Evolutionary conservation across 2,113 vertebrate genomes (phyloP).

Genomic region (Orientallactaga bullata): DNA sequence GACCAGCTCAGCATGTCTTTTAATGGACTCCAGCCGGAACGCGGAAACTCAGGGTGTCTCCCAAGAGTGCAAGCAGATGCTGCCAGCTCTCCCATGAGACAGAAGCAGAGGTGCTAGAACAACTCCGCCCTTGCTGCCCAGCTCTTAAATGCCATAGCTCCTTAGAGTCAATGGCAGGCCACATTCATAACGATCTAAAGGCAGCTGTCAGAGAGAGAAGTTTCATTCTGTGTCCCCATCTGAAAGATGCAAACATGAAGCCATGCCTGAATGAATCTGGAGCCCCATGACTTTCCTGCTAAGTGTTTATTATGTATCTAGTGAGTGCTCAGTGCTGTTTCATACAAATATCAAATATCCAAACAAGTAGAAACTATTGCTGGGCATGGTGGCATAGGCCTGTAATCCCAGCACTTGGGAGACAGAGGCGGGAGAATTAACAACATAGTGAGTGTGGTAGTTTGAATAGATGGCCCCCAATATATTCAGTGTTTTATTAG

Average conservation of each 20-base stretch:
- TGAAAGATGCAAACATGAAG: neutral
- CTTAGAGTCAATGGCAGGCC: neutral
- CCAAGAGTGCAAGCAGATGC: neutral
- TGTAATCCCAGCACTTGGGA: neutral
- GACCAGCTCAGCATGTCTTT: neutral
- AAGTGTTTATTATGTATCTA: conserved; percentile 29
- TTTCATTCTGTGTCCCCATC: neutral
- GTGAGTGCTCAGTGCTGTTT: neutral
- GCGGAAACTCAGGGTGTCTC: neutral
- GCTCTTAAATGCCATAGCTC: neutral
- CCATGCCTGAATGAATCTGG: neutral
- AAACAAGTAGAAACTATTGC: conserved; percentile 16
- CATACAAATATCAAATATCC: neutral
- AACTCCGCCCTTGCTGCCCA: neutral
- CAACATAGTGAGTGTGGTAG: neutral
- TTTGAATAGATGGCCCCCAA: no score
- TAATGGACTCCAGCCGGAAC: neutral
- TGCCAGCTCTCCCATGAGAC: neutral
- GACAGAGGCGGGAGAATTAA: neutral
- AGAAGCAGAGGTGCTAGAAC: neutral
- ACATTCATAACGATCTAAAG: neutral
- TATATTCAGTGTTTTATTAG: no score
- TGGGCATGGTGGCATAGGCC: neutral
- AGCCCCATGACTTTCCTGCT: conserved; percentile 29
- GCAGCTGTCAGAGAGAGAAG: no score